phyloP scores from a whole-genome alignment of 2,113 vertebrate species.

The Drymodes brunneopygia region DNA sequence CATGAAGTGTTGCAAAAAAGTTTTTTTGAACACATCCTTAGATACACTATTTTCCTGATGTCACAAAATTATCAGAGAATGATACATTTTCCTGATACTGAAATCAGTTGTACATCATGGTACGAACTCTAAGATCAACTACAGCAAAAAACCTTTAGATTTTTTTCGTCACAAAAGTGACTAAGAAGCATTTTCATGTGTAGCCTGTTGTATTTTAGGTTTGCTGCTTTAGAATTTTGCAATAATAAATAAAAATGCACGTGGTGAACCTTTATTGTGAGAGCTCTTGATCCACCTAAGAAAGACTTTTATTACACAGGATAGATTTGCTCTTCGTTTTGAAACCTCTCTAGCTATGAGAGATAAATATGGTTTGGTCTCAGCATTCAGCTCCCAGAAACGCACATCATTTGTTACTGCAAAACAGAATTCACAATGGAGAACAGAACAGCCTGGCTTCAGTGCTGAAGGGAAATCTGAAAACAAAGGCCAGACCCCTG shows the following conservation, averaged over 20 bases:
- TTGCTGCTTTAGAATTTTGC: background rate
- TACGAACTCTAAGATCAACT: background rate
- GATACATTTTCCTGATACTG: background rate
- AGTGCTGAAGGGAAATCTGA: background rate
- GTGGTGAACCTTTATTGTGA: background rate
- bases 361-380: background rate
- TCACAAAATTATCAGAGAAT: background rate
- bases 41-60: background rate
- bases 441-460: background rate
- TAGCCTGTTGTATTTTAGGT: background rate
- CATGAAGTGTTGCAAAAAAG: background rate
- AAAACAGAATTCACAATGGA: background rate
- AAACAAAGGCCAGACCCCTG: background rate
- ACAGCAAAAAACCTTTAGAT: background rate
- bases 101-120: background rate
- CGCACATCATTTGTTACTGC: background rate
- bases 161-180: background rate
- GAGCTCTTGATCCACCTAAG: background rate
- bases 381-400: background rate
- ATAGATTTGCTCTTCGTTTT: background rate
- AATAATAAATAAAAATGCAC: background rate
- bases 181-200: background rate
- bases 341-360: background rate
- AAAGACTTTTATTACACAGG: background rate
- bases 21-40: background rate